phyloP scores from a whole-genome alignment of 2,113 vertebrate genomes.

The Pelvicachromis taeniatus region DNA sequence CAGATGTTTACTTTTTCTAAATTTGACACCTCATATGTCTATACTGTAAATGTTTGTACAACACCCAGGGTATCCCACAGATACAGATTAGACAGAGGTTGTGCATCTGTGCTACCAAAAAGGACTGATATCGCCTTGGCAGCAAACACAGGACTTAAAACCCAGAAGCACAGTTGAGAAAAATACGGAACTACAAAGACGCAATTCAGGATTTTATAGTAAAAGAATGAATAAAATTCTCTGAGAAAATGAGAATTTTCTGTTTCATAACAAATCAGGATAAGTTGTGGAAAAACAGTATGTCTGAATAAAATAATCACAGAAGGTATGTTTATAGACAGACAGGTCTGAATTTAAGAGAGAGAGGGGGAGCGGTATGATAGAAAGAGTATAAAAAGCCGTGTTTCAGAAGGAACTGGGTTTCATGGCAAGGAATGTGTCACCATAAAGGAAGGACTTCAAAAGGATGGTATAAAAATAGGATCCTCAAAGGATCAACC shows the following conservation, averaged over 20 bases:
- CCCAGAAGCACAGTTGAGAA: fast-evolving
- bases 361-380: fast-evolving
- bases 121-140: neutral
- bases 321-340: neutral
- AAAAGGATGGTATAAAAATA: neutral
- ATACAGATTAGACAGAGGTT: neutral
- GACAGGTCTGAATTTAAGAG: neutral
- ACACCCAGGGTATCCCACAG: neutral
- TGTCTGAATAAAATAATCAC: neutral
- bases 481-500: neutral
- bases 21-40: neutral
- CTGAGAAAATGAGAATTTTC: neutral
- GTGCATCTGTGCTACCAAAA: neutral
- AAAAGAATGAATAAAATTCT: neutral
- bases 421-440: neutral
- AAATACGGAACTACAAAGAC: neutral
- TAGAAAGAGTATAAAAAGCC: neutral
- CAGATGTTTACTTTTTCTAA: neutral
- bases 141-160: neutral
- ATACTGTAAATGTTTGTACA: neutral
- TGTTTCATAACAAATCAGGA: neutral
- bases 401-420: neutral
- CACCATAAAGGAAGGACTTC: neutral
- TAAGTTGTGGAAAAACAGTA: neutral
- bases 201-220: neutral